Percentiles rank a stretch among this genome's conserved stretches.
Conservation (phyloP, 2,797 vertebrate genomes). For the Hapalemur alaotrensis region DNA sequence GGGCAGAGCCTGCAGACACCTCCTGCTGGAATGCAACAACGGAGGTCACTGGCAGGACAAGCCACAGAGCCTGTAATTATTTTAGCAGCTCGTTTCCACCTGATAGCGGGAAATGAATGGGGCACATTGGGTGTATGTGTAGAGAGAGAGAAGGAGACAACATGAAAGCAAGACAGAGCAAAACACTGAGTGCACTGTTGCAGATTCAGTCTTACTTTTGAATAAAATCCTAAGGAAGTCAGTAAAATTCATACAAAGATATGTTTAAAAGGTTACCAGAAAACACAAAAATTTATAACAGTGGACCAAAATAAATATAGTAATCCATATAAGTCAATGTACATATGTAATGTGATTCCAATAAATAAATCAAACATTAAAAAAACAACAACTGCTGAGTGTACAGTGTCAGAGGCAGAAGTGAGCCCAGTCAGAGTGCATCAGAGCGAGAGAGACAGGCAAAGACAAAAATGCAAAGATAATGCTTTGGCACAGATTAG, state of each 20-base stretch:
- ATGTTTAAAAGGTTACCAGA: not conserved
- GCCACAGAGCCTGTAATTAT: not conserved
- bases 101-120: not conserved
- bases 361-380: not conserved
- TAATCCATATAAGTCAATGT: not conserved
- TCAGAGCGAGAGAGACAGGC: not conserved
- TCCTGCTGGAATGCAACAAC: conserved; percentile 36
- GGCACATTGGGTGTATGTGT: not conserved
- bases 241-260: not conserved
- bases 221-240: not conserved
- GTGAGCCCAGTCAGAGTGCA: not conserved
- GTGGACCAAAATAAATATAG: not conserved
- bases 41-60: conserved; percentile 35
- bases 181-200: not conserved
- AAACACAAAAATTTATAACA: not conserved
- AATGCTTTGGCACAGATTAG: not conserved
- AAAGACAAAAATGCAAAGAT: not conserved
- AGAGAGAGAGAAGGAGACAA: not conserved
- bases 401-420: not conserved
- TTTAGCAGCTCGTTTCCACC: not conserved
- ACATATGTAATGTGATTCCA: not conserved
- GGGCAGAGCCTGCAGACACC: conserved; percentile 14
- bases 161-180: not conserved
- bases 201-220: not conserved
- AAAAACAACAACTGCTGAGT: not conserved